phyloP scores from a whole-genome alignment of 2,113 vertebrate genomes.

The Saccopteryx bilineata region DNA sequence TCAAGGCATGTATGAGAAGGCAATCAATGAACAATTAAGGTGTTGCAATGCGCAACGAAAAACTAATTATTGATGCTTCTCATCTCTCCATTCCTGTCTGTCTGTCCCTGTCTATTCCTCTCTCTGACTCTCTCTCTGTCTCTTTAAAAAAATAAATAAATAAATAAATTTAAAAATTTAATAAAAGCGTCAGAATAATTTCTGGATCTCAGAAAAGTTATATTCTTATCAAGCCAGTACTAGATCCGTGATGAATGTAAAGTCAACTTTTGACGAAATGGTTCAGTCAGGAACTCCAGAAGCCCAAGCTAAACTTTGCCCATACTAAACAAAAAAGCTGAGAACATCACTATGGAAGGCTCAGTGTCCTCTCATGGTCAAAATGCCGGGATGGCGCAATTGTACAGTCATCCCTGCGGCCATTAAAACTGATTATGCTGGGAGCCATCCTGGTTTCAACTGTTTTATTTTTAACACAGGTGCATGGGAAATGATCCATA shows the following conservation, averaged over 20 bases:
- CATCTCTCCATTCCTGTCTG: no score
- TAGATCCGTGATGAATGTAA: neutral
- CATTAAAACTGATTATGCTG: conserved; percentile 1
- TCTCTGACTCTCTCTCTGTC: no score
- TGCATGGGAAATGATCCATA: neutral
- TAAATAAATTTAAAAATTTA: no score
- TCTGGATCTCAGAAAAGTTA: neutral
- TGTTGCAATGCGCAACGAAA: no score
- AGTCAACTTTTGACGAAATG: neutral
- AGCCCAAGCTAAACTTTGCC: neutral
- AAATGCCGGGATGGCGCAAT: neutral
- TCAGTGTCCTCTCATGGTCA: neutral
- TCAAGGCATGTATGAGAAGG: no score
- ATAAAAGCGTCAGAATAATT: neutral
- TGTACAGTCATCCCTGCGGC: neutral
- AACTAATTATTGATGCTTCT: no score
- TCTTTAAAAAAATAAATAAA: no score
- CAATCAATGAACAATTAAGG: no score
- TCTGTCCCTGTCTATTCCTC: no score
- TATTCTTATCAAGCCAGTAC: neutral
- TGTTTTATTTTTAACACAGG: conserved; percentile 31
- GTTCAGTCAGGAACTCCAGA: neutral
- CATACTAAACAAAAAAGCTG: neutral
- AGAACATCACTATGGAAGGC: neutral
- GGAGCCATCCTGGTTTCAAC: neutral